Conservation (phyloP, 2,113 vertebrate species). For the Alexandromys fortis region DNA sequence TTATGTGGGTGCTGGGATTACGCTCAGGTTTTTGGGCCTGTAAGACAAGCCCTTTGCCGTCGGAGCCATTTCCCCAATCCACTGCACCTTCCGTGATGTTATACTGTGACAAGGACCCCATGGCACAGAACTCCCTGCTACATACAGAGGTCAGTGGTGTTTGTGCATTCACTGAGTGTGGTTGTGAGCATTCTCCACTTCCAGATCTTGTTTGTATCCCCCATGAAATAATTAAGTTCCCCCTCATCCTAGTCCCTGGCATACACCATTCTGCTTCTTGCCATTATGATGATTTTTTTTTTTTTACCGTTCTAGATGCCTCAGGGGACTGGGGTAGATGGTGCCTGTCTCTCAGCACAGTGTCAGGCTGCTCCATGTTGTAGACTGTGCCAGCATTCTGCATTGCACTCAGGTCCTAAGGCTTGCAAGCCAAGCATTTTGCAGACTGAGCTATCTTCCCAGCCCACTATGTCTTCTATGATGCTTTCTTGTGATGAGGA, state of each 20-base stretch:
- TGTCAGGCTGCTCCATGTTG: neutral
- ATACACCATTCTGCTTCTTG: neutral
- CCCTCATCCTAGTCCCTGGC: no score
- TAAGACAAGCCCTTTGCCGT: neutral
- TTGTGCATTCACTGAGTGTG: fast-evolving
- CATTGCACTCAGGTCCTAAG: no score
- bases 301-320: neutral
- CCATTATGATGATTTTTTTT: neutral
- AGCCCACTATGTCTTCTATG: neutral
- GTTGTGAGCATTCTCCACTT: fast-evolving
- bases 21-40: neutral
- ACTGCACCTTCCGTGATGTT: neutral
- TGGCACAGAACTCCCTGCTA: fast-evolving
- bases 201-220: no score
- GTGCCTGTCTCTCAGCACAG: no score
- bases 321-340: neutral
- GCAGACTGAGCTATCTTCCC: no score
- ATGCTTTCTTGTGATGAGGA: neutral
- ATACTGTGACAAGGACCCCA: no score
- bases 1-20: neutral
- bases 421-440: neutral
- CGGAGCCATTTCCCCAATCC: no score
- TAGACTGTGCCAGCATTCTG: neutral
- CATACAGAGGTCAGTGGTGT: fast-evolving
- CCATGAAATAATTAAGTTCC: neutral